Base-by-base conservation (phyloP, 2,113 vertebrate genomes). In the Toxotes chatareus region DNA sequence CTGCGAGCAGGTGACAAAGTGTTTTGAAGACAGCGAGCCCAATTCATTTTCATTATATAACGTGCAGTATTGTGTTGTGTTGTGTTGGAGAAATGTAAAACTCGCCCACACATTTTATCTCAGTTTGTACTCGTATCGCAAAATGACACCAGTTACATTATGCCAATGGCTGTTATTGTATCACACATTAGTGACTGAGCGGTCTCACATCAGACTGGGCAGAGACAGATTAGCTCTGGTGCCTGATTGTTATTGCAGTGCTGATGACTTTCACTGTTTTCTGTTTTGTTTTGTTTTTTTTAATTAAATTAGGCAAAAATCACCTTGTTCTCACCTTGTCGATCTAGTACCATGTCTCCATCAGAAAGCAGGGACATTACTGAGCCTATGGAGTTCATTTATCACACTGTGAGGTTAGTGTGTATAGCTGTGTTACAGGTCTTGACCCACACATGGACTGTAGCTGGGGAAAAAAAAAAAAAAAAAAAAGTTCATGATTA, bases 301-400 rank as follows among this genome's bases (percentile, higher is more conserved):
- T 42, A 19, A 38, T 74, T 71, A 60, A 60, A 80, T 74, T 47
- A 56, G 42, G 19, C 21, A 36, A n/a, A 66, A 75, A 73, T 76
- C 73, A 74, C 62, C 80, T 40, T 73, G 68, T 63, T 40, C 61
- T 72, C 67, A 80, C 49, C 73, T 78, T 76, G 44, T 38, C 64
- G 47, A 69, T 85, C 32, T 56, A 74, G 63, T 59, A 62, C 9
- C 65, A 21, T n/a, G 57, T 59, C 51, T 82, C 59, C 49, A 51
- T 53, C 56, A 40, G 55, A 36, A 51, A 44, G 53, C 2, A 8
- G 47, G 36, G 76, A 38, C 59, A 66, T 69, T 17, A 55, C n/a
- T 9, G 32, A 73, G 72, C 40, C 32, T 31, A 5, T 44, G 27
- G 60, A 68, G 64, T 10, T 44, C 23, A 47, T 44, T 63, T n/a